Evolutionary conservation across 2,888 invertebrate species (phyloP), one percentile per base, ranked within the genome.

Genomic region (Slavum lentiscoides): DNA sequence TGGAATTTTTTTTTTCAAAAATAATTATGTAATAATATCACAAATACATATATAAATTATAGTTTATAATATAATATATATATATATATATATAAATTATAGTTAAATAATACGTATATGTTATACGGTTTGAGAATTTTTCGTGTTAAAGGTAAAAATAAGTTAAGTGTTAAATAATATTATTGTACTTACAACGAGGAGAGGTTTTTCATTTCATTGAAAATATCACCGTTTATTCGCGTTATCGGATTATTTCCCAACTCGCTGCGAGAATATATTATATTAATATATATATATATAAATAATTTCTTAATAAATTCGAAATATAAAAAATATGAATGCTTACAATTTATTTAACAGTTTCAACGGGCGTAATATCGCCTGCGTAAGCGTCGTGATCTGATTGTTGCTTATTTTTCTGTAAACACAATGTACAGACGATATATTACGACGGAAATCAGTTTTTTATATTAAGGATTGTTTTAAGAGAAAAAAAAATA

Each of bases 231-330:
- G 0, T 84, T 83, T 58, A 85, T 62, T n/a, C 82, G 80, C 7
- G 82, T 62, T 43, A 85, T 73, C 17, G 85, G 86, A 83, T 88
- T 88, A n/a, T 86, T 84, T 2, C 87, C 87, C 23, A 89, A 83
- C 8, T 86, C 87, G 66, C 88, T 89, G 83, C 17, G 74, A 81
- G 49, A 15, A 70, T 55, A 74, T 62, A 77, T 53, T 58, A 69
- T 49, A 39, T 39, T 6, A 39, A 6, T 8, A 8, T 23, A 9
- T 53, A 15, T 53, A 9, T 53, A 19, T 19, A 19, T 19, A 55
- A 6, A 19, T 6, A 5, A 55, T 49, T 13, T 49, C 3, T 3
- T 55, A 55, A 55, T 53, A 19, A 55, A 55, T 19, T 30, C 7
- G 0, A 23, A 53, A 1, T 17, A 23, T 30, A 15, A 49, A 69